Evolutionary conservation across 2,113 vertebrate species (phyloP).

Genomic region (Cololabis saira): DNA sequence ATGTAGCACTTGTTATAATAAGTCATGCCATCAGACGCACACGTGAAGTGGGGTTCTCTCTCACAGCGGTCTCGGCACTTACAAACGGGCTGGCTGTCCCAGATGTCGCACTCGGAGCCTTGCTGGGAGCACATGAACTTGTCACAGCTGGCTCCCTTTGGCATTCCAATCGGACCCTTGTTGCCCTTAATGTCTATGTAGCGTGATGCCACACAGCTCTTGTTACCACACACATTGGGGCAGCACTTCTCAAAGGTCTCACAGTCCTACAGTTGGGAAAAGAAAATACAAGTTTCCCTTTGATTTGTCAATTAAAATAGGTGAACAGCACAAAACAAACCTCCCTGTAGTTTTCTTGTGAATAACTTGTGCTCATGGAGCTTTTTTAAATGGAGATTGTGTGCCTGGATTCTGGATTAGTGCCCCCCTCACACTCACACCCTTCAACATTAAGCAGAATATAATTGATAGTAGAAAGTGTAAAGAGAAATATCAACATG

Average conservation of each 20-base stretch:
- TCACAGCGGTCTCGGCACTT: slow-evolving; percentile 97
- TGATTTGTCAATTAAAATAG: background rate
- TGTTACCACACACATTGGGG: slow-evolving; percentile 95
- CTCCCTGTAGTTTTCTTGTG: too few species aligned
- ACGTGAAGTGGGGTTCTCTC: slow-evolving; percentile 96
- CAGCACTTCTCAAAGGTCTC: slow-evolving; percentile 98
- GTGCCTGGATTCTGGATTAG: too few species aligned
- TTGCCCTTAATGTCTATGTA: slow-evolving; percentile 92
- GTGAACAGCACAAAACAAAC: too few species aligned
- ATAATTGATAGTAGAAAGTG: too few species aligned
- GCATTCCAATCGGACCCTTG: slow-evolving; percentile 93
- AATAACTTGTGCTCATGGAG: too few species aligned
- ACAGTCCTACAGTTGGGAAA: slow-evolving; percentile 85
- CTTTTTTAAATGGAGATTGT: too few species aligned
- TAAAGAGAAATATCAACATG: too few species aligned
- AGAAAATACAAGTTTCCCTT: background rate
- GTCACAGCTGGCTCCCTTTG: slow-evolving; percentile 92
- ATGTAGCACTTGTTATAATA: slow-evolving; percentile 99
- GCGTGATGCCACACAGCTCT: slow-evolving; percentile 94
- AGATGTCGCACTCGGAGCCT: slow-evolving; percentile 97
- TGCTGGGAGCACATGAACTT: slow-evolving; percentile 97
- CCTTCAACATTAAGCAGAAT: too few species aligned
- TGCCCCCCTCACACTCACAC: too few species aligned
- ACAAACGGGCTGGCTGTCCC: slow-evolving; percentile 96
- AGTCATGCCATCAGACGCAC: slow-evolving; percentile 96